Conservation (phyloP, 1,140 invertebrate species). For the Stenopsyche tienmushanensis region DNA sequence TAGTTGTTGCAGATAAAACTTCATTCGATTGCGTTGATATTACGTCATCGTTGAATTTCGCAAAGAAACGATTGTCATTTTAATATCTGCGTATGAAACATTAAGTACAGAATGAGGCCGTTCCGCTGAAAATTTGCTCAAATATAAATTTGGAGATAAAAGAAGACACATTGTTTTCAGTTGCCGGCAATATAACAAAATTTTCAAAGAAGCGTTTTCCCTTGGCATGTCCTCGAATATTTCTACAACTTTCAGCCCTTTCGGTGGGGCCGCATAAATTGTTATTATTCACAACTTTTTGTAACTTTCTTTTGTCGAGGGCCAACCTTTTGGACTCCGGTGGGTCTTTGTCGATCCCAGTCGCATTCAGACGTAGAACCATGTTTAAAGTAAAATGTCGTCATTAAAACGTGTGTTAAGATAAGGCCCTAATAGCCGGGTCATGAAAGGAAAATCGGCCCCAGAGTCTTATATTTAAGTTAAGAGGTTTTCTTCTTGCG, state of each 20-base stretch:
- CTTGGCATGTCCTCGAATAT: too few species aligned
- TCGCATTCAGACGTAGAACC: background rate
- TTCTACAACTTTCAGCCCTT: background rate
- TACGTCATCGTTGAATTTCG: too few species aligned
- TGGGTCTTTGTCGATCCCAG: background rate
- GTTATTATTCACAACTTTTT: conserved; percentile 13
- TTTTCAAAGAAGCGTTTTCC: background rate
- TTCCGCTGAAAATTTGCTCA: too few species aligned
- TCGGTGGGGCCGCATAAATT: conserved; percentile 7
- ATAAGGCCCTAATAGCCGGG: background rate
- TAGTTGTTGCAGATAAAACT: too few species aligned
- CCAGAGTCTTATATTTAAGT: background rate
- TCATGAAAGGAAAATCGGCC: background rate
- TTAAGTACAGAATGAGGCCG: too few species aligned
- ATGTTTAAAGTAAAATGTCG: background rate
- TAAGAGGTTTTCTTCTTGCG: background rate
- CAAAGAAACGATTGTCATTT: too few species aligned
- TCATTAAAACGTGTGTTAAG: conserved; percentile 10
- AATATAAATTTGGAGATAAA: too few species aligned
- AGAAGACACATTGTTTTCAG: background rate
- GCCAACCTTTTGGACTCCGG: background rate
- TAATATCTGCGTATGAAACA: too few species aligned
- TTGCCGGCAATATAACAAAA: background rate
- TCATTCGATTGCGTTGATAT: too few species aligned
- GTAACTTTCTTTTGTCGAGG: conserved; percentile 9